Conservation (phyloP, 2,888 invertebrate genomes). For the Andricus curvator region DNA sequence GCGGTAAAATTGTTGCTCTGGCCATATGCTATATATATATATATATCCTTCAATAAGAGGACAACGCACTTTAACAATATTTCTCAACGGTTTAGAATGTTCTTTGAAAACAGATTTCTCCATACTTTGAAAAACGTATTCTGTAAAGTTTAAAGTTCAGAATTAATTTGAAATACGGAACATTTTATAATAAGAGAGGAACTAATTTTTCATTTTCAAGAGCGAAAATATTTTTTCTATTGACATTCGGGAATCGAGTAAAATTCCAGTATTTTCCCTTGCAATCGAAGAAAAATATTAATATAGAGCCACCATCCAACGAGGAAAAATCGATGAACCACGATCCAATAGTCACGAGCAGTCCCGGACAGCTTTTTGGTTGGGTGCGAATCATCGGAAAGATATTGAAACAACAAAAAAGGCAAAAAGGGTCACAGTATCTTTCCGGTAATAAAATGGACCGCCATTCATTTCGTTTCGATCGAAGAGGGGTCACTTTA, state of each 20-base stretch:
- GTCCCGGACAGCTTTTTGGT: background rate
- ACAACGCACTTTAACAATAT: background rate
- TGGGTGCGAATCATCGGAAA: constrained; percentile 51
- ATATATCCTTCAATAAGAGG: background rate
- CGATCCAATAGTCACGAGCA: constrained; percentile 6
- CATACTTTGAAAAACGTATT: background rate
- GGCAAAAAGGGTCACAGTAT: constrained; percentile 51
- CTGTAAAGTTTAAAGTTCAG: background rate
- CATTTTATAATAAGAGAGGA: background rate
- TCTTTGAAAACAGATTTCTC: background rate
- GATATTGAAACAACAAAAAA: constrained; percentile 55
- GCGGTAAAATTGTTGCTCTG: background rate
- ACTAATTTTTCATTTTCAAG: background rate
- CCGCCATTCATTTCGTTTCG: constrained; percentile 54
- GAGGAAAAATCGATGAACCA: constrained; percentile 16
- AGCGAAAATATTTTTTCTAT: background rate
- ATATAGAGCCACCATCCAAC: background rate
- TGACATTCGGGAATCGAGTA: background rate
- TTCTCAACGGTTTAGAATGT: too few species aligned
- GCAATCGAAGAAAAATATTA: constrained; percentile 14
- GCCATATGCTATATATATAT: background rate
- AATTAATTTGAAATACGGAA: background rate
- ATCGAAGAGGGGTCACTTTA: constrained; percentile 57
- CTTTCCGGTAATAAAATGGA: constrained; percentile 59
- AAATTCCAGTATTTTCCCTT: background rate